Evolutionary conservation across 2,888 invertebrate genomes (phyloP).

Genomic region (Sphaerophoria rueppellii): DNA sequence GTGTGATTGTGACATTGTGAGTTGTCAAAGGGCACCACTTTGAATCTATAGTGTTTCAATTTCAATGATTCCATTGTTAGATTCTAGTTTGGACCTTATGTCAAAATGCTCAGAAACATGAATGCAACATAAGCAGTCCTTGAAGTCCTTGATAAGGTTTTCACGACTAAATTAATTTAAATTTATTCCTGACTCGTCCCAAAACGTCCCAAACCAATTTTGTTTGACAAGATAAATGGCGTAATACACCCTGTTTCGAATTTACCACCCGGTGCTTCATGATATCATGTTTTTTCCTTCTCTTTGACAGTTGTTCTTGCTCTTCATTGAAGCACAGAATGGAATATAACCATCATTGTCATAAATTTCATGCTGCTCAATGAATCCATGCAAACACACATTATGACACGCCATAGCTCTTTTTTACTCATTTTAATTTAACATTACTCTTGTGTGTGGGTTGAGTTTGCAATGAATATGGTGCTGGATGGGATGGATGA

Average conservation of each 20-base stretch:
- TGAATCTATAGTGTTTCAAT: no score
- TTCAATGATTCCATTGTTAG: no score
- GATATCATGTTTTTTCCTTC: neutral
- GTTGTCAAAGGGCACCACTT: no score
- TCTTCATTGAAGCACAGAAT: constrained; percentile 41
- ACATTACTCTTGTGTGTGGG: constrained; percentile 34
- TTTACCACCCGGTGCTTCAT: constrained; percentile 11
- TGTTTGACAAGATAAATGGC: neutral
- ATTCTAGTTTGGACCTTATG: no score
- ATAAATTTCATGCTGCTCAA: constrained; percentile 38
- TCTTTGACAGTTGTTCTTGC: constrained; percentile 32
- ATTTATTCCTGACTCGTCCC: neutral
- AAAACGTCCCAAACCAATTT: neutral
- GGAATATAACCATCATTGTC: constrained; percentile 33
- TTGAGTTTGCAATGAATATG: constrained; percentile 10
- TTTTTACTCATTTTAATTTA: constrained; percentile 14
- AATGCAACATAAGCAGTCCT: no score
- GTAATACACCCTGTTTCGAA: neutral
- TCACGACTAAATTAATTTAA: no score
- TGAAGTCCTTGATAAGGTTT: no score
- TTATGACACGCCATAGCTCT: constrained; percentile 33
- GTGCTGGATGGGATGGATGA: constrained; percentile 11
- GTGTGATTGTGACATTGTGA: neutral
- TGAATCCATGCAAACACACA: constrained; percentile 48
- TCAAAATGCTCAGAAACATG: no score